These are phyloP conservation scores for Nowickia ferox DNA, from an alignment of 2,888 invertebrate species.

Conservation along the genomic window DNA sequence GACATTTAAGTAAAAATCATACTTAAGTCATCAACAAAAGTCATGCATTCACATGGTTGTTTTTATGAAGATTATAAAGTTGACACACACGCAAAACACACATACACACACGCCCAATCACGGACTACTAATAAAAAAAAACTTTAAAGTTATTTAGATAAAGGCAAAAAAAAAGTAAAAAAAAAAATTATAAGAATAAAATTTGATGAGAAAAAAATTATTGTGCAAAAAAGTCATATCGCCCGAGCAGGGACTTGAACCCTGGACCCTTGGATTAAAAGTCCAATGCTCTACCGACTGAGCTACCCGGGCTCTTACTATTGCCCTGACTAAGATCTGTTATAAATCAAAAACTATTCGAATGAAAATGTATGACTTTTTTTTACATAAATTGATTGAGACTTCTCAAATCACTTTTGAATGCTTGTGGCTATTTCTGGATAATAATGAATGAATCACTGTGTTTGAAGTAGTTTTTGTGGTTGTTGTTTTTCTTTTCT, in stretches of 20 bases:
- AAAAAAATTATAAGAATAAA: slow-evolving; percentile 4
- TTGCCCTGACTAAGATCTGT: accelerated
- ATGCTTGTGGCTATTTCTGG: too few relatives aligned
- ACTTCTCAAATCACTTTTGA: too few relatives aligned
- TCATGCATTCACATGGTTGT: slow-evolving; percentile 46
- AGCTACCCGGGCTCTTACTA: slow-evolving; percentile 76
- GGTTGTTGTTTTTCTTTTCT: too few relatives aligned
- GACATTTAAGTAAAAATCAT: slow-evolving; percentile 69
- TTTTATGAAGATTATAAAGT: slow-evolving; percentile 45
- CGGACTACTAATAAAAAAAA: neutral
- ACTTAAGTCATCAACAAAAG: slow-evolving; percentile 62
- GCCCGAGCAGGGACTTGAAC: slow-evolving; percentile 80
- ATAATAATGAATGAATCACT: too few relatives aligned
- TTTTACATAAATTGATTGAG: too few relatives aligned
- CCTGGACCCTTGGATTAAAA: slow-evolving; percentile 80
- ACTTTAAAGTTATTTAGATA: neutral
- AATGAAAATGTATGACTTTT: neutral
- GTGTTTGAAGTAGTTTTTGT: too few relatives aligned
- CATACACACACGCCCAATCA: neutral
- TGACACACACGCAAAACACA: neutral
- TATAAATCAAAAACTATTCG: neutral
- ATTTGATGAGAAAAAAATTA: slow-evolving; percentile 13
- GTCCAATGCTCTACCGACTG: slow-evolving; percentile 80
- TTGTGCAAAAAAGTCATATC: slow-evolving; percentile 66
- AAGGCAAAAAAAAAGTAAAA: neutral